Evolutionary conservation across 2,888 invertebrate species (phyloP).

Genomic region (Ormia ochracea): DNA sequence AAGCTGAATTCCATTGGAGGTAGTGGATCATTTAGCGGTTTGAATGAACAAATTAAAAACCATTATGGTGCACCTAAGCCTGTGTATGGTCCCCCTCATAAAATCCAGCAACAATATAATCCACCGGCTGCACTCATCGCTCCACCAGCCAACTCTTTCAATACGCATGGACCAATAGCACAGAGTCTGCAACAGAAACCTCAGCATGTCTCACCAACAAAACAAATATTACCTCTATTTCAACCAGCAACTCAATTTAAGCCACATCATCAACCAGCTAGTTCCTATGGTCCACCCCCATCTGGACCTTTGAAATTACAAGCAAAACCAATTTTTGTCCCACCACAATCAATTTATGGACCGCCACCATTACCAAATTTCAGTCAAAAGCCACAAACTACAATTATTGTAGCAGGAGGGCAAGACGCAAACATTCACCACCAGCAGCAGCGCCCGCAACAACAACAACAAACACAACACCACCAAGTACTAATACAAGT

Average conservation of each 20-base stretch:
- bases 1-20: conserved; percentile 76
- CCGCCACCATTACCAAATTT: conserved; percentile 72
- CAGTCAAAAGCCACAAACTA: conserved; percentile 68
- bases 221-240: conserved; percentile 72
- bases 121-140: conserved; percentile 60
- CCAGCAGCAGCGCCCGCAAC: conserved; percentile 73
- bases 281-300: conserved; percentile 72
- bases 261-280: conserved; percentile 68
- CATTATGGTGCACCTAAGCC: conserved; percentile 75
- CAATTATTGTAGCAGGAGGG: conserved; percentile 66
- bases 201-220: conserved; percentile 70
- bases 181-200: too few relatives aligned
- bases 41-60: conserved; percentile 75
- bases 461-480: conserved; percentile 79
- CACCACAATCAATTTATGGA: conserved; percentile 73
- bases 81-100: conserved; percentile 77
- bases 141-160: conserved; percentile 30
- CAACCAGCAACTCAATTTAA: conserved; percentile 71
- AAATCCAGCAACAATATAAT: conserved; percentile 66
- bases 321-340: conserved; percentile 76
- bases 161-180: too few relatives aligned
- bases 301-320: conserved; percentile 72
- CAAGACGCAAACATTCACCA: conserved; percentile 25
- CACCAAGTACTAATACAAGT: conserved; percentile 78
- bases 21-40: conserved; percentile 72